phyloP scores from a whole-genome alignment of 2,113 vertebrate species.

The Natator depressus region DNA sequence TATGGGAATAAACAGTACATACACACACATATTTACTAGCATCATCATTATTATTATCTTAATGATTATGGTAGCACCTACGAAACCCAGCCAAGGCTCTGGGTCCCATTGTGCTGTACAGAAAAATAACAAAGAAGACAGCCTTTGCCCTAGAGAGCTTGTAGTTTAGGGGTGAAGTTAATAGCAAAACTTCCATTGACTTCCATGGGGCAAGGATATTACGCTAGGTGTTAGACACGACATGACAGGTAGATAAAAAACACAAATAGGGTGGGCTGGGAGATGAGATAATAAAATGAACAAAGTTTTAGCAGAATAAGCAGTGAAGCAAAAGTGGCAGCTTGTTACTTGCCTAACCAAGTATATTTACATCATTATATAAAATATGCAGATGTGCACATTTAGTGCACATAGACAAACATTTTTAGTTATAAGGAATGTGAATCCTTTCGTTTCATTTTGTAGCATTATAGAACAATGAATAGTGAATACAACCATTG shows the following conservation, averaged over 20 bases:
- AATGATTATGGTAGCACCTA: background rate
- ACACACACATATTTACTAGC: background rate
- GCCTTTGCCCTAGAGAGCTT: background rate
- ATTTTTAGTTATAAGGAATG: conserved; percentile 48
- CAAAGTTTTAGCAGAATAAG: conserved; percentile 1
- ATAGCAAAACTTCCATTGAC: rapidly evolving
- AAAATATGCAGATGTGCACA: conserved; percentile 56
- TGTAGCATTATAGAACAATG: conserved; percentile 33
- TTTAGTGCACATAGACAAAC: conserved; percentile 13
- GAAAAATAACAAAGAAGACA: background rate
- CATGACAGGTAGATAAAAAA: background rate
- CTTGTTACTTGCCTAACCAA: conserved; percentile 15
- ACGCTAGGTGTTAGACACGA: background rate
- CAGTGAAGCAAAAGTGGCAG: background rate
- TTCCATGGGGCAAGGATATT: background rate
- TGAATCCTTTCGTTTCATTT: conserved; percentile 46
- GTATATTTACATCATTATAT: conserved; percentile 61
- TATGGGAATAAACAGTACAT: rapidly evolving
- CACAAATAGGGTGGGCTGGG: background rate
- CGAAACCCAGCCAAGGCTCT: background rate
- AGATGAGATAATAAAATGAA: conserved; percentile 25
- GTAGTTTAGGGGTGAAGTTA: background rate
- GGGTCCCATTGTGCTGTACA: background rate
- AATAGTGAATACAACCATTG: conserved; percentile 55
- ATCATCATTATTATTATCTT: background rate